Evolutionary conservation across 2,797 vertebrate species (phyloP).

Genomic region (Eulemur albifrons): DNA sequence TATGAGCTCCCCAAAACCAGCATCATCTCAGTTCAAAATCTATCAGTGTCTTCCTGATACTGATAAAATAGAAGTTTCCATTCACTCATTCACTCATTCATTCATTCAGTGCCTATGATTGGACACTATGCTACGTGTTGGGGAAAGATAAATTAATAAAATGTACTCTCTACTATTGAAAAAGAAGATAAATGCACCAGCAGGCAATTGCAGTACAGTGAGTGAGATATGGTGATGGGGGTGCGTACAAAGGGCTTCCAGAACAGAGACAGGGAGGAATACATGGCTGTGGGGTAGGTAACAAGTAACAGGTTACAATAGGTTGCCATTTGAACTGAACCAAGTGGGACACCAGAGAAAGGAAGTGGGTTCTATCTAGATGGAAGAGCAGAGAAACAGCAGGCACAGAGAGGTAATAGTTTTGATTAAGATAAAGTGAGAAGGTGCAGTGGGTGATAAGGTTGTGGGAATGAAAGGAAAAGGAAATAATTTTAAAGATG

Average conservation of each 20-base stretch:
- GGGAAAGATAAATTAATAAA: conserved; percentile 43
- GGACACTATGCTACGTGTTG: neutral
- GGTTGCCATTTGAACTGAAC: neutral
- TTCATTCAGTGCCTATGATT: neutral
- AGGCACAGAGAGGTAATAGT: neutral
- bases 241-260: neutral
- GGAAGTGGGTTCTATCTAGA: neutral
- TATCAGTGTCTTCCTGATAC: neutral
- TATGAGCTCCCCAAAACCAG: neutral
- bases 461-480: neutral
- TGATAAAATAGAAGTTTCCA: conserved; percentile 13
- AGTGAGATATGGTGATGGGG: neutral
- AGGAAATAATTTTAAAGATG: neutral
- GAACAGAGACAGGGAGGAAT: neutral
- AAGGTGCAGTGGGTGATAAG: neutral
- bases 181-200: conserved; percentile 30
- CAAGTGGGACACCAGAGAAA: neutral
- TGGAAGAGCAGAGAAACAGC: neutral
- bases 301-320: neutral
- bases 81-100: neutral
- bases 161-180: neutral
- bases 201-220: neutral
- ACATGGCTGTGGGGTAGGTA: neutral
- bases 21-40: neutral
- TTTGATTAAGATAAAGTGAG: neutral